Evolutionary conservation across 2,888 invertebrate genomes (phyloP).

Genomic region (Machimus rusticus): DNA sequence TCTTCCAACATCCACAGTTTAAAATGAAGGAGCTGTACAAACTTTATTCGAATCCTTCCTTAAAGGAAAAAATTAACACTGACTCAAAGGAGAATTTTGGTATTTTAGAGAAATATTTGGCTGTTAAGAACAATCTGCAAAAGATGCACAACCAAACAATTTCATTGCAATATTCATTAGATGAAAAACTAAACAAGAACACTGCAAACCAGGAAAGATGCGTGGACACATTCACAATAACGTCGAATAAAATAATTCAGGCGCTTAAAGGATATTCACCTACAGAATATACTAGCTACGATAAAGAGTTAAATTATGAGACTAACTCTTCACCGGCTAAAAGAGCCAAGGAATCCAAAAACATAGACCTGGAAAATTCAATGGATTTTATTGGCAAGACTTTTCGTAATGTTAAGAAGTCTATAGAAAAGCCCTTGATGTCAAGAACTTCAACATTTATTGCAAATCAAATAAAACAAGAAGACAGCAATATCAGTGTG

Average conservation of each 20-base stretch:
- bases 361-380: neutral
- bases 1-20: neutral
- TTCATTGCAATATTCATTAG: neutral
- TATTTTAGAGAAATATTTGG: conserved; percentile 25
- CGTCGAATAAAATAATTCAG: neutral
- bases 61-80: neutral
- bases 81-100: neutral
- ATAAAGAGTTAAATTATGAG: neutral
- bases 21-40: conserved; percentile 22
- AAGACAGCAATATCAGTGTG: neutral
- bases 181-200: neutral
- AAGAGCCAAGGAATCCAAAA: neutral
- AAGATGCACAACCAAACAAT: neutral
- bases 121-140: neutral
- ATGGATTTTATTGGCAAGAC: neutral
- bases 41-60: neutral
- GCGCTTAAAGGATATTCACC: neutral
- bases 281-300: neutral
- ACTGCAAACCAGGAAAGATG: neutral
- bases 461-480: neutral
- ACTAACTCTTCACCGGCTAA: neutral
- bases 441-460: neutral
- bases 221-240: neutral
- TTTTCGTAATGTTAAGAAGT: neutral
- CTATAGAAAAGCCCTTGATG: neutral